Evolutionary conservation across 2,113 vertebrate species (phyloP).

Genomic region (Actenoides lindsayi): DNA sequence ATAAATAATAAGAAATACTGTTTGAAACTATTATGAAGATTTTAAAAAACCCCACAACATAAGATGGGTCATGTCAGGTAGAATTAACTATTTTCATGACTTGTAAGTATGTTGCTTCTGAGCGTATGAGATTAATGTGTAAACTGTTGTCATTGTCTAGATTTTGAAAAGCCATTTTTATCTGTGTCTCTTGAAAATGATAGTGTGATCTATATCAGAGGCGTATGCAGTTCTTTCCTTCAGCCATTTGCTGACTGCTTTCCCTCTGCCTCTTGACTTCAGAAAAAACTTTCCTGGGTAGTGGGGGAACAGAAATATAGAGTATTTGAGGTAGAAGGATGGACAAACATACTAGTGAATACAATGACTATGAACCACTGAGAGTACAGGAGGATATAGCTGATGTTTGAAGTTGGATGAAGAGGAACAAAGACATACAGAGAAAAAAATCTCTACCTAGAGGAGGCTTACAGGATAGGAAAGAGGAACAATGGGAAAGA

Average conservation of each 20-base stretch:
- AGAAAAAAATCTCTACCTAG: not conserved
- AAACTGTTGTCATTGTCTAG: not conserved
- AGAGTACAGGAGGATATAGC: not conserved
- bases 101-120: not conserved
- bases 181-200: not conserved
- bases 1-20: not conserved
- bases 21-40: not conserved
- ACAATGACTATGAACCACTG: not conserved
- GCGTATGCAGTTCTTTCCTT: not conserved
- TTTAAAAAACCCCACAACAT: not conserved
- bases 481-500: not conserved
- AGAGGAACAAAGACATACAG: not conserved
- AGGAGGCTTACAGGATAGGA: not conserved
- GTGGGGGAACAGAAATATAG: not conserved
- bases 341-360: not conserved
- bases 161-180: not conserved
- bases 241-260: not conserved
- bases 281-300: not conserved
- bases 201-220: not conserved
- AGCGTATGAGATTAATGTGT: not conserved
- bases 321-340: not conserved
- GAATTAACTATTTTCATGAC: not conserved
- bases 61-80: not conserved
- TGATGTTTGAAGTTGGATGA: not conserved
- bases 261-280: not conserved